Base-by-base conservation (phyloP, 2,888 invertebrate species). In the Leucophenga maculata region DNA sequence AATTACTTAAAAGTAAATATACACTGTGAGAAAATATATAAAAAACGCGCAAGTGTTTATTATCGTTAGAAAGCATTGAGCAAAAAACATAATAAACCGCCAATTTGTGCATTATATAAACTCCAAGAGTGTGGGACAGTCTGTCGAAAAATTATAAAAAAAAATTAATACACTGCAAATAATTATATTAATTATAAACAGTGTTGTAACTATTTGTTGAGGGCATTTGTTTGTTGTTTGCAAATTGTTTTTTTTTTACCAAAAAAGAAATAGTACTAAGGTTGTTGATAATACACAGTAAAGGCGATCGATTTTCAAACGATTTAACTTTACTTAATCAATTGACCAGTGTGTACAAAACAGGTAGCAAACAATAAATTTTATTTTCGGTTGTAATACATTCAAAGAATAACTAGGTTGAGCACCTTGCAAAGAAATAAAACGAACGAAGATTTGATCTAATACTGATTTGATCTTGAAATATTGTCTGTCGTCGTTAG, bases 321-420 rank as follows among this genome's bases (percentile, higher is more conserved):
- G 39, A 39, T 62, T n/a, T 52, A 48, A 60, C 65, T 75, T 70
- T 70, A 65, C 70, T 68, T 75, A 65, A 52, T 73, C 72, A 77
- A 76, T 69, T 70, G 77, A 87, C 87, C 87, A 71, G 85, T 87
- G 86, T 87, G 81, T 87, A 80, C 87, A 86, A 76, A 72, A 86
- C 87, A 87, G 87, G 87, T 87, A 87, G 87, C 87, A 87, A 87
- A 86, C 87, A 85, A 85, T 82, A 77, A 74, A 73, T 84, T 84
- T 86, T 85, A 86, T 86, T 86, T 86, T 86, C 86, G 84, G 86
- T 74, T 74, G 74, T 74, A n/a, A 73, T 69, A 60, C 69, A 55
- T 64, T 67, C 65, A 74, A 74, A 77, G 78, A 79, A 79, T 78
- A 79, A 78, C 78, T 78, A 78, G 70, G 54, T 78, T 78, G 76